Conservation (phyloP, 2,113 vertebrate genomes). For the Columba janthina region DNA sequence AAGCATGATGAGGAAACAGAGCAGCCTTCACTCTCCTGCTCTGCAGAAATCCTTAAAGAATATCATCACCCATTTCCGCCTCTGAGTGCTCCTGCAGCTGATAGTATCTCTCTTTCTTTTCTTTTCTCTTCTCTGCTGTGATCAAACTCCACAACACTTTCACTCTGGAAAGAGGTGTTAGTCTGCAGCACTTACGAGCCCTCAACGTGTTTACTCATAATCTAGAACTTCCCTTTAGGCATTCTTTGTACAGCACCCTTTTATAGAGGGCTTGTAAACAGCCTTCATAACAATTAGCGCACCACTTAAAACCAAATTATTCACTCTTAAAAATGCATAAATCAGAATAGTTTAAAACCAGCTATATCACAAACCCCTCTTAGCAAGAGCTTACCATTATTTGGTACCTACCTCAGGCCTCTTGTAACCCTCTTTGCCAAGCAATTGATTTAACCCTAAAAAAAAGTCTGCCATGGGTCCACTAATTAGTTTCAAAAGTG, state of each 20-base stretch:
- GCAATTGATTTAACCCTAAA: background rate
- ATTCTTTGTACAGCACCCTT: background rate
- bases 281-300: background rate
- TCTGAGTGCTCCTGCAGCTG: background rate
- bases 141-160: background rate
- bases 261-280: background rate
- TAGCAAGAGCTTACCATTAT: background rate
- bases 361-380: background rate
- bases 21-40: background rate
- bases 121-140: background rate
- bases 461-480: background rate
- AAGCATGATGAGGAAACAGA: background rate
- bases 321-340: background rate
- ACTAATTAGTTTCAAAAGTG: background rate
- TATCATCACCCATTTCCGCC: fast-evolving
- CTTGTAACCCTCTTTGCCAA: background rate
- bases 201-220: background rate
- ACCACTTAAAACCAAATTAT: background rate
- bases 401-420: background rate
- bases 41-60: background rate
- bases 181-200: background rate
- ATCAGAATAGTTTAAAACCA: background rate
- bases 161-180: background rate
- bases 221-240: background rate
- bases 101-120: background rate